Conservation (phyloP, 2,888 invertebrate genomes). For the Idaea biselata region DNA sequence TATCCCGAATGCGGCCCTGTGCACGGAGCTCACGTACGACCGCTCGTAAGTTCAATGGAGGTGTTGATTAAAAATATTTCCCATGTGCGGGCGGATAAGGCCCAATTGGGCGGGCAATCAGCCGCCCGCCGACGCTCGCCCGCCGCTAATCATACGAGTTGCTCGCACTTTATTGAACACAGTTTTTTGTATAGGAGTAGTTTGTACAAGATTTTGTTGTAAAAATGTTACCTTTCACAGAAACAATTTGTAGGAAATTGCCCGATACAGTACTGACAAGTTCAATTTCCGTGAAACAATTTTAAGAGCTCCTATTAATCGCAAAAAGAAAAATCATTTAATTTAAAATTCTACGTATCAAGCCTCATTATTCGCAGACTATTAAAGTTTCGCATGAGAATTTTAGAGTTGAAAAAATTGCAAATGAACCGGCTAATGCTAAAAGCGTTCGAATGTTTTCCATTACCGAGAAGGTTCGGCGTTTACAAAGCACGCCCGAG, state of each 20-base stretch:
- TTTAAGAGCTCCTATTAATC: slow-evolving; percentile 12
- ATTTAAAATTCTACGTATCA: slow-evolving; percentile 19
- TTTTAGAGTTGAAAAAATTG: slow-evolving; percentile 52
- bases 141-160: slow-evolving; percentile 71
- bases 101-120: slow-evolving; percentile 81
- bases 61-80: slow-evolving; percentile 83
- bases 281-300: slow-evolving; percentile 9
- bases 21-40: slow-evolving; percentile 74
- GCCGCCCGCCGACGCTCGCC: slow-evolving; percentile 57
- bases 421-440: slow-evolving; percentile 53
- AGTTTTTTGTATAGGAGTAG: slow-evolving; percentile 16
- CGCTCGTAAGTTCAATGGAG: slow-evolving; percentile 82
- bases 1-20: slow-evolving; percentile 56
- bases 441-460: slow-evolving; percentile 54
- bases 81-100: slow-evolving; percentile 81
- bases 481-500: slow-evolving; percentile 56
- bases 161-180: slow-evolving; percentile 47
- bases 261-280: background rate
- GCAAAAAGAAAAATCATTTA: slow-evolving; percentile 14
- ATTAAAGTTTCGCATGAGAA: slow-evolving; percentile 40
- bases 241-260: background rate
- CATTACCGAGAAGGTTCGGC: slow-evolving; percentile 60
- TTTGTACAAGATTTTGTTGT: background rate
- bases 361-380: slow-evolving; percentile 21
- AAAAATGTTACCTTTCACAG: background rate